Conservation (phyloP, 2,797 vertebrate species). For the Cirrhinus mrigala region DNA sequence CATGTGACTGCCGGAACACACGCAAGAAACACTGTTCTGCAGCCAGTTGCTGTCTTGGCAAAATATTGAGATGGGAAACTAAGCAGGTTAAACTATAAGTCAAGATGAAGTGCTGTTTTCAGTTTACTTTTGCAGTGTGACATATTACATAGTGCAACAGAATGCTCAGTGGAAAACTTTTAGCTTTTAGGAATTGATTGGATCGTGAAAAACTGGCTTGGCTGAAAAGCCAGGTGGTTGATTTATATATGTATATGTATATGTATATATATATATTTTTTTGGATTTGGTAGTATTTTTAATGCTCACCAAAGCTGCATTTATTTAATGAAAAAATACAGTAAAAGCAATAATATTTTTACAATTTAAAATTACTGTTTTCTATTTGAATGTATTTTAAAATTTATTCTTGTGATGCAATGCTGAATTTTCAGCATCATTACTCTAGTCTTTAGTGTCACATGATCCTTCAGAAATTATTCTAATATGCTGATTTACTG, state of each 20-base stretch:
- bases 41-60: conserved; percentile 35
- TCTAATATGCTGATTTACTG: no score
- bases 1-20: conserved; percentile 20
- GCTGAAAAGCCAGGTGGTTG: not conserved
- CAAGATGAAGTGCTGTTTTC: not conserved
- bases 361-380: not conserved
- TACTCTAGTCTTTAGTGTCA: no score
- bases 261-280: not conserved
- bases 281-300: not conserved
- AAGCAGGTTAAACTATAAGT: not conserved
- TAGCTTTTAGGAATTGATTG: not conserved
- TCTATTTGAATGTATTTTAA: not conserved
- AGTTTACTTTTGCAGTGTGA: not conserved
- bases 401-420: no score
- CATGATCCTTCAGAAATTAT: no score
- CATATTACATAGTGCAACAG: not conserved
- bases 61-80: not conserved
- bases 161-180: not conserved
- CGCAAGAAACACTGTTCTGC: conserved; percentile 1
- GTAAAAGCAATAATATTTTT: not conserved
- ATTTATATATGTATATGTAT: no score
- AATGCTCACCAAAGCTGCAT: not conserved
- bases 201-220: not conserved
- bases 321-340: not conserved
- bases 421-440: no score